Percentiles rank a stretch among this genome's conserved stretches.
These are phyloP conservation scores for Sebastes hubbsi DNA, from an alignment of 2,797 vertebrate species.

Conservation along the genomic window DNA sequence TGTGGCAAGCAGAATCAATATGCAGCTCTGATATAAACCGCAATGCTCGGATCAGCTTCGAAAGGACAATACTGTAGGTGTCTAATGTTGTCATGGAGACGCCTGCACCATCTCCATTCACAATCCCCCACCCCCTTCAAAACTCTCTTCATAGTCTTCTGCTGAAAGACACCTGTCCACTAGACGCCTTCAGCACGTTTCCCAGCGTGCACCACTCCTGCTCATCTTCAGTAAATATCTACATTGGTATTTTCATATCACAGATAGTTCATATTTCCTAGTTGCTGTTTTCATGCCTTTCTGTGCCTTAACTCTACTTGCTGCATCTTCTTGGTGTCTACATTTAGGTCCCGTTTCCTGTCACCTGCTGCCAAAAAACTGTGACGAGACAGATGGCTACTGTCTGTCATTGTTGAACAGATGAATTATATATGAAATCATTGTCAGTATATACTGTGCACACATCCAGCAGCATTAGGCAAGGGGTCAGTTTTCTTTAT, in stretches of 20 bases:
- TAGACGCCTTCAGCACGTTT: background rate
- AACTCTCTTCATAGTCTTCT: background rate
- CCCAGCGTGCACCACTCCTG: conserved; percentile 19
- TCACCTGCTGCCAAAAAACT: background rate
- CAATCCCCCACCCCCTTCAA: background rate
- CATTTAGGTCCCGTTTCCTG: background rate
- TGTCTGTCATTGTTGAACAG: conserved; percentile 24
- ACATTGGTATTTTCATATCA: background rate
- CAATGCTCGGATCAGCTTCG: conserved; percentile 6
- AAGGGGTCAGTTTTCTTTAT: conserved; percentile 11
- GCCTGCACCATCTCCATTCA: background rate
- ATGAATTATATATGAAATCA: conserved; percentile 51
- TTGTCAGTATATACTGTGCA: conserved; percentile 22
- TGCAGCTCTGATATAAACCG: conserved; percentile 31
- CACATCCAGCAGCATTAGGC: conserved; percentile 8
- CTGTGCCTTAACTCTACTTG: background rate
- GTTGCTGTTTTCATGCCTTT: background rate
- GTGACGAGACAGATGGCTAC: conserved; percentile 17
- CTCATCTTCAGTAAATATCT: conserved; percentile 14
- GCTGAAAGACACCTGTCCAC: conserved; percentile 35
- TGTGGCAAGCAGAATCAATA: conserved; percentile 39
- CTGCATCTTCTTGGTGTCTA: background rate
- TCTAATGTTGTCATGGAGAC: conserved; percentile 47
- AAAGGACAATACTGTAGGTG: conserved; percentile 34
- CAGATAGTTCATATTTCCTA: background rate